Base-by-base conservation (phyloP, 2,797 vertebrate genomes). In the Lophotriccus pileatus region DNA sequence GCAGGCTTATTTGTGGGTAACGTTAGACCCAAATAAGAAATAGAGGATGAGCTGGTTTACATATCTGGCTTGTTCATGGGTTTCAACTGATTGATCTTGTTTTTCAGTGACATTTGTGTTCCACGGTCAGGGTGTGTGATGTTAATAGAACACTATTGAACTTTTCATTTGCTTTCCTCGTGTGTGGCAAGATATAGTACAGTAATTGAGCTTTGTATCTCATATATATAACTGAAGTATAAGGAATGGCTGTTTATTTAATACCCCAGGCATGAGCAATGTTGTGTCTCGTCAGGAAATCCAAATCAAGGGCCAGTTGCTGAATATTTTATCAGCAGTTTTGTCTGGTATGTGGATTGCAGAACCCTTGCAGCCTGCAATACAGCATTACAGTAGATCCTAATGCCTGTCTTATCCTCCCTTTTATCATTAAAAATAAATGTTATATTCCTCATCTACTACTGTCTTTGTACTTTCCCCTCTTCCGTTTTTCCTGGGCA, bases 261-360 rank as follows among this genome's bases (percentile, higher is more conserved):
- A 41, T 81, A 86, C 43, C 30, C 41, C 59, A 69, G 37, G 53
- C 2, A 7, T 72, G 25, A 88, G 15, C 62, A 52, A 41, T 75
- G 32, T 11, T 62, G 19, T 36, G 5, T 78, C 22, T 88, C 28
- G 39, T 86, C 12, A 24, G 70, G 59, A 93, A 91, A 82, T 73
- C 30, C 34, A 76, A 76, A 93, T 86, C 32, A 73, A 87, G 91
- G n/a, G 10, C 17, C 78, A 43, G 13, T 64, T 88, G 53, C 64
- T 86, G 43, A 86, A 49, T 94, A 52, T 94, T 91, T 93, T 82
- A 90, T 66, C 28, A 76, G 67, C 70, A 73, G 43, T 94, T 94
- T 88, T 73, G 36, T 75, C 46, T 76, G 50, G 14, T 90, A 2
- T 37, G 73, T 60, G 2, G 13, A 52, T 76, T 79, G 36, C 47